Base-by-base conservation (phyloP, 2,797 vertebrate species). In the Syndactyla subalaris region DNA sequence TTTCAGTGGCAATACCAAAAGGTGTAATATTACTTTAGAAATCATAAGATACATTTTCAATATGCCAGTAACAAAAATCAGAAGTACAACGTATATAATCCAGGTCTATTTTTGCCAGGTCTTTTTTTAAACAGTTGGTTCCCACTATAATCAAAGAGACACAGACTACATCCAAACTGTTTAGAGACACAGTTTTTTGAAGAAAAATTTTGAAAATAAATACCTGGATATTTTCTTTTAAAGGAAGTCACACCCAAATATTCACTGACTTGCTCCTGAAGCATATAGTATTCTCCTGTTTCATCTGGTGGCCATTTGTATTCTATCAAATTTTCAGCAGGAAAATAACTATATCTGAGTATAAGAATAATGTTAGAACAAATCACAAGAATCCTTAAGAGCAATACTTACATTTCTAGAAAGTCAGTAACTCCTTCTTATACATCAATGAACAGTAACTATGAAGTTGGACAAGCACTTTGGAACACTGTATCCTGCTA, bases 251-350 rank as follows among this genome's bases (percentile, higher is more conserved):
- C 99, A 75, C 99, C 99, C 96, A 99, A 97, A 96, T 99, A 99
- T 98, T 99, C 99, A 96, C 99, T 99, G 97, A 99, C 99, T 98
- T 99, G 99, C 39, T 99, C 99, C 92, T 99, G 99, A 88, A 99
- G 98, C 99, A 99, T 99, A 72, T 99, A 99, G 93, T 99, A 99
- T 70, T 99, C 99, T 91, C 99, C 99, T 3, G 98, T 98, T 95
- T 99, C 99, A 96, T 99, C 99, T 2, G 99, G 97, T 8, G 99
- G 99, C 99, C 99, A 99, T 92, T 99, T 99, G 97, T 99, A 99
- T 92, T 99, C 99, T 55, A 99, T 99, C 96, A 99, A 89, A 94
- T 99, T 99, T 97, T 99, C 99, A 87, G 99, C 99, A 85, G 99
- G 99, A 94, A 99, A 99, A 98, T 99, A 99, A 91, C 99, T 99